These are phyloP conservation scores for Urocolius indicus DNA, from an alignment of 2,113 vertebrate species.

Conservation along the genomic window DNA sequence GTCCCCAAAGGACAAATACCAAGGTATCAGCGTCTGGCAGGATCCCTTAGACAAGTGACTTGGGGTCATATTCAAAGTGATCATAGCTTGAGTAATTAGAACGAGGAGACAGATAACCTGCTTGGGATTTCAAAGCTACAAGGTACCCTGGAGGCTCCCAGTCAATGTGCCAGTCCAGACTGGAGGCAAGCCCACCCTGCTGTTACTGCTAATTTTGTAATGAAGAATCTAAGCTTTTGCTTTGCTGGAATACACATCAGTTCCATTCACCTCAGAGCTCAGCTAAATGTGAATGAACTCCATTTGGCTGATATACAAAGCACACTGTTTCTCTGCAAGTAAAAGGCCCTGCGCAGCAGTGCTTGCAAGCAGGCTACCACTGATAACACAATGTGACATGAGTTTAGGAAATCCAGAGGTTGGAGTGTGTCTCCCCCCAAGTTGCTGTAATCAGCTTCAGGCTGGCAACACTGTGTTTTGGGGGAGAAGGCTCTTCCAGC, in stretches of 20 bases:
- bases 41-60: constrained; percentile 9
- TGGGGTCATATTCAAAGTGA: constrained; percentile 12
- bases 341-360: background rate
- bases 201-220: constrained; percentile 47
- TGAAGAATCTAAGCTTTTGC: constrained; percentile 49
- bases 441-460: background rate
- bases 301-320: background rate
- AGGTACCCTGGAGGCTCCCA: constrained; percentile 24
- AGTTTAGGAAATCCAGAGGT: background rate
- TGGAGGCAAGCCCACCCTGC: constrained; percentile 30
- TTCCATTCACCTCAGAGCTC: background rate
- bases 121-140: constrained; percentile 20
- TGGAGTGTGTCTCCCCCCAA: background rate
- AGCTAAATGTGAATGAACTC: background rate
- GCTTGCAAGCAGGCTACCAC: background rate
- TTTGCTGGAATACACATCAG: constrained; percentile 29
- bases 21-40: constrained; percentile 51
- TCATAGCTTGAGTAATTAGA: constrained; percentile 52
- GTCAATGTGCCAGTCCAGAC: constrained; percentile 9
- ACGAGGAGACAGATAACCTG: constrained; percentile 31
- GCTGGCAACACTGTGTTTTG: background rate
- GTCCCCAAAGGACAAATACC: constrained; percentile 16
- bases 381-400: background rate
- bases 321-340: background rate
- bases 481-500: background rate